Conservation (phyloP, 2,888 invertebrate genomes). For the Acholoe squamosa region DNA sequence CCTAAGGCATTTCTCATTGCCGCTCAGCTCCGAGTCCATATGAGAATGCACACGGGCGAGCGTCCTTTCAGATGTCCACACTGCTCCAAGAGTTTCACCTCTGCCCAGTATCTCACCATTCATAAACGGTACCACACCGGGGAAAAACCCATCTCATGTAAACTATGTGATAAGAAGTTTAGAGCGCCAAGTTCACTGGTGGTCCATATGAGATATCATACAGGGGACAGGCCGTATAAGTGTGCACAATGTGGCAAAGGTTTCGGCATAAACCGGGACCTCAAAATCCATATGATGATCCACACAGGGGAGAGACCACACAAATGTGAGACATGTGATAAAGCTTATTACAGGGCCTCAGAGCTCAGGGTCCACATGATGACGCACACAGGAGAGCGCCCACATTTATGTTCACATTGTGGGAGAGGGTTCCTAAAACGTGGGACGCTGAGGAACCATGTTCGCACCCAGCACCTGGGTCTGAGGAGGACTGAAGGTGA, state of each 20-base stretch:
- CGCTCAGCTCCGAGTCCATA: not conserved
- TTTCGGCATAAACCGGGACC: not conserved
- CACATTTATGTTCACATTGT: slow-evolving; percentile 5
- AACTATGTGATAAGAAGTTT: not conserved
- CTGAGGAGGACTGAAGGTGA: too few relatives aligned
- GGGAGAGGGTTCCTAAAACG: not conserved
- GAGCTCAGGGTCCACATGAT: not conserved
- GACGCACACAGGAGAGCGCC: slow-evolving; percentile 47
- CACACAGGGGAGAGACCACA: slow-evolving; percentile 43
- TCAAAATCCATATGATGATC: not conserved
- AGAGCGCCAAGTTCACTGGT: not conserved
- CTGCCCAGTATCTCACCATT: not conserved
- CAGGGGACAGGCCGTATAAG: not conserved
- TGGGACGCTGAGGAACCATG: too few relatives aligned
- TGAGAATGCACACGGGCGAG: not conserved
- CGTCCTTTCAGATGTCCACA: not conserved
- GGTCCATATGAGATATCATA: not conserved
- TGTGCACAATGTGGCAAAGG: not conserved
- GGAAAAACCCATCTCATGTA: not conserved
- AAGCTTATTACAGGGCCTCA: not conserved
- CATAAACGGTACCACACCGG: not conserved
- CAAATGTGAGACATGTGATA: slow-evolving; percentile 13
- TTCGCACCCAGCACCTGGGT: too few relatives aligned
- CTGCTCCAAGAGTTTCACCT: not conserved
- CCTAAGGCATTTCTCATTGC: not conserved